Evolutionary conservation across 1,140 invertebrate genomes (phyloP), one percentile per base, ranked within the genome.

Genomic region (Habropoda laboriosa): DNA sequence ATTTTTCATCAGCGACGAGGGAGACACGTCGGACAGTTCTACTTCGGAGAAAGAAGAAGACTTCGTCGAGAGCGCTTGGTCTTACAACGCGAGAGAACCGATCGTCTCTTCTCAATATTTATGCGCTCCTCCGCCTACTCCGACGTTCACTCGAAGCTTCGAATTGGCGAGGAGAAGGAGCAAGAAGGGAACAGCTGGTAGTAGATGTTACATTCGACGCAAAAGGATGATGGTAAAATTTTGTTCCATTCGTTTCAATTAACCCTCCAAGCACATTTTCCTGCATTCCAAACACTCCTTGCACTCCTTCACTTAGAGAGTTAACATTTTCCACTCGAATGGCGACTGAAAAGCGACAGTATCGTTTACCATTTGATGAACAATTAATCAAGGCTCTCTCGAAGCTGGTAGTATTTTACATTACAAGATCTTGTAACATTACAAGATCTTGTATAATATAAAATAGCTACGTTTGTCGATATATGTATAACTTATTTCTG

Each of bases 11-110:
- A 97, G 96, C 91, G 96, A 96, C 86, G 96, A 96, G 90, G 96
- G 96, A 24, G 96, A 96, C 81, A 95, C 95, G n/a, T 96, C 95
- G 27, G 96, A 95, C 32, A 96, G 94, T 80, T 95, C 94, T 21
- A 32, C 24, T 80, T 95, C 90, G n/a, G 93, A 93, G 35, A 93
- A 94, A 49, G 90, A 89, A 5, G 89, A 78, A 73, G 87, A 83
- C 63, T 85, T 51, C 58, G n/a, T 53, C 16, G 84, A 82, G 24
- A 61, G 63, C 1, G 38, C 75, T 55, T 87, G 73, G 74, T 78
- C 64, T 21, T 82, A 75, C n/a, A 85, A 85, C 24, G 64, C 53
- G 47, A 40, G 74, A 21, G 75, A 88, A n/a, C 51, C 66, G 83
- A 53, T 76, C 40, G 32, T 8, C 30, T 74, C 71, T 79, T 66